Conservation (phyloP, 2,888 invertebrate species). For the Drosophila cognata region DNA sequence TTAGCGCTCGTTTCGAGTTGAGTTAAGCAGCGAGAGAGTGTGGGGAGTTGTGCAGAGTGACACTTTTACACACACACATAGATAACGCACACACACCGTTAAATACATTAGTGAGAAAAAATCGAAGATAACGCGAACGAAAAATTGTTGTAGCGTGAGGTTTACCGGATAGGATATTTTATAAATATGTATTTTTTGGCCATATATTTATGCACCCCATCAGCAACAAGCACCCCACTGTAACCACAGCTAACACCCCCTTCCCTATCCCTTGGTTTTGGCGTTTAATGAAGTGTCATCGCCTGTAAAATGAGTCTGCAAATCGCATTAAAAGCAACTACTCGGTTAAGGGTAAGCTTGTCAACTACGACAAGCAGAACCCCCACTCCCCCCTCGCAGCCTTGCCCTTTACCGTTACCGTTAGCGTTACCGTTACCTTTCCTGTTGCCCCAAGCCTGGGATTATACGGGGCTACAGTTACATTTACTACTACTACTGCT, state of each 20-base stretch:
- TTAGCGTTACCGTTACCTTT: constrained; percentile 5
- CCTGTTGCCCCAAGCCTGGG: constrained; percentile 35
- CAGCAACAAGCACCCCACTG: constrained; percentile 21
- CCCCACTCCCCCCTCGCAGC: constrained; percentile 7
- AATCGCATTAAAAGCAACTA: constrained; percentile 78
- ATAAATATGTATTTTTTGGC: constrained; percentile 74
- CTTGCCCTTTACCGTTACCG: background rate
- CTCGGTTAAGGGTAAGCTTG: constrained; percentile 71
- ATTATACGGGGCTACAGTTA: constrained; percentile 39
- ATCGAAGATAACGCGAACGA: constrained; percentile 54
- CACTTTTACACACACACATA: constrained; percentile 23
- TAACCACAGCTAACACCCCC: constrained; percentile 22
- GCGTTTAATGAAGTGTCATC: constrained; percentile 82
- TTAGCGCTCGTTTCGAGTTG: constrained; percentile 1
- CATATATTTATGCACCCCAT: constrained; percentile 78
- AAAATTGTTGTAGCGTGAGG: constrained; percentile 49
- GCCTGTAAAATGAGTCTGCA: constrained; percentile 82
- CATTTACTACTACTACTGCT: constrained; percentile 23
- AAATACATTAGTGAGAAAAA: constrained; percentile 56
- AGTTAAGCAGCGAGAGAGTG: constrained; percentile 6
- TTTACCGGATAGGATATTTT: constrained; percentile 53
- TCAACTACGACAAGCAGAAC: constrained; percentile 41
- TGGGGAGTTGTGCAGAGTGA: constrained; percentile 12
- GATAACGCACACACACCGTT: constrained; percentile 19
- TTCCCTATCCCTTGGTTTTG: constrained; percentile 64